Base-by-base conservation (phyloP, 35 echinoderm and acorn worm species). In the Strongylocentrotus purpuratus region DNA sequence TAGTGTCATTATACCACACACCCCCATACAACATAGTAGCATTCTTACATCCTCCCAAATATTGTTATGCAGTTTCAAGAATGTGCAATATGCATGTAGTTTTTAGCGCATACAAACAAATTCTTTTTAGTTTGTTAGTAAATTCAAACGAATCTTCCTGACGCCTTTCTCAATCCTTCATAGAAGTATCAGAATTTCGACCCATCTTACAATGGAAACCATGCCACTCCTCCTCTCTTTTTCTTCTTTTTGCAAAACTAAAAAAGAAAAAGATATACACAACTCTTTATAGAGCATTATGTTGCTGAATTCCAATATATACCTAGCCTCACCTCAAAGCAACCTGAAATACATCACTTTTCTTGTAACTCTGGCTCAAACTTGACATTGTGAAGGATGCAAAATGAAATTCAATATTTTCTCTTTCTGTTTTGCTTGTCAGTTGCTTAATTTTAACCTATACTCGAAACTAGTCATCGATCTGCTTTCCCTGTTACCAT, bases 1-100 rank as follows among this genome's bases (percentile, higher is more conserved):
- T 88, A 46, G 87, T 46, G 87, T 88, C 87, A 88, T 88, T 88
- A 88, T 33, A 33, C 87, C 32, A 88, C 87, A 17, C 87, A 89
- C 87, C 45, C 87, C 32, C 87, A 89, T 33, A 89, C 87, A 78
- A 78, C 65, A 78, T 78, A 28, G 20, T 4, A 78, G 20, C 28
- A 78, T 78, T n/a, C 20, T 78, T 78, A 5, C 25, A 78, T 78
- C 28, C 20, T n/a, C 20, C 6, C n/a, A 59, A 14, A 17, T 55
- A 78, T 8, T 78, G 22, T 28, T 4, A 4, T 8, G 7, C 65
- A 78, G 65, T 18, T 78, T 78, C 20, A 78, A 78, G 22, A 78
- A 25, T 78, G 20, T 78, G 65, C 65, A 78, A 0, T 78, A 7
- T 78, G 20, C 18, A 22, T 78, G 65, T 78, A 78, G 6, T 78